Conservation (phyloP, 1,140 invertebrate genomes). For the Bombus breviceps region DNA sequence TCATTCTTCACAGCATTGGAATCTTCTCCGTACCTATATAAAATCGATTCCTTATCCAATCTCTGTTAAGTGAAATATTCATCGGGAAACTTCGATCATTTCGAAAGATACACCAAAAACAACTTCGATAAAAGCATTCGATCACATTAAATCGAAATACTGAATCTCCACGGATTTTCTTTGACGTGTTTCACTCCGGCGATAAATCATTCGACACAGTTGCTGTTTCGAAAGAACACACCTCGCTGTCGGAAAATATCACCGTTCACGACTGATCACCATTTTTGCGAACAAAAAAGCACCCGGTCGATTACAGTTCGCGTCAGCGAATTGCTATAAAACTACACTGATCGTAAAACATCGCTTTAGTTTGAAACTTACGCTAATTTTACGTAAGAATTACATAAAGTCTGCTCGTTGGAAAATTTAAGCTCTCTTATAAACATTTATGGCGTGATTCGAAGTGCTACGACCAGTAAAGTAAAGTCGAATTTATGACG, state of each 20-base stretch:
- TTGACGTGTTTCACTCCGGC: background rate
- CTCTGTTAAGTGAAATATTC: background rate
- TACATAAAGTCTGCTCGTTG: background rate
- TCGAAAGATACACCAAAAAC: background rate
- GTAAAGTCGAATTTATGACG: too few relatives aligned
- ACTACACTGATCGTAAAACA: background rate
- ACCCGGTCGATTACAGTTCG: background rate
- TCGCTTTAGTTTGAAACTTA: background rate
- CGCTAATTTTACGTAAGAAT: background rate
- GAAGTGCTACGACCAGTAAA: too few relatives aligned
- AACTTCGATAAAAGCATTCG: background rate
- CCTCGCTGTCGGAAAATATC: background rate
- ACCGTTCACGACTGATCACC: background rate
- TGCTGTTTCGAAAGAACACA: background rate
- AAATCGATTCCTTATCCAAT: background rate
- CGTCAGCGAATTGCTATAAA: background rate
- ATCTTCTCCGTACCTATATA: background rate
- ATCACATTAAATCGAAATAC: background rate
- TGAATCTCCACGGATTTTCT: background rate
- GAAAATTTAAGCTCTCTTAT: background rate
- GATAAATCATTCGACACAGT: slow-evolving; percentile 1
- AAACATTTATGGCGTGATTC: too few relatives aligned
- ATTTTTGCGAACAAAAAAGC: background rate
- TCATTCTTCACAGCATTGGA: background rate
- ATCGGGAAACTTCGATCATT: background rate